Conservation (phyloP, 2,113 vertebrate species). For the Catharus bicknelli region DNA sequence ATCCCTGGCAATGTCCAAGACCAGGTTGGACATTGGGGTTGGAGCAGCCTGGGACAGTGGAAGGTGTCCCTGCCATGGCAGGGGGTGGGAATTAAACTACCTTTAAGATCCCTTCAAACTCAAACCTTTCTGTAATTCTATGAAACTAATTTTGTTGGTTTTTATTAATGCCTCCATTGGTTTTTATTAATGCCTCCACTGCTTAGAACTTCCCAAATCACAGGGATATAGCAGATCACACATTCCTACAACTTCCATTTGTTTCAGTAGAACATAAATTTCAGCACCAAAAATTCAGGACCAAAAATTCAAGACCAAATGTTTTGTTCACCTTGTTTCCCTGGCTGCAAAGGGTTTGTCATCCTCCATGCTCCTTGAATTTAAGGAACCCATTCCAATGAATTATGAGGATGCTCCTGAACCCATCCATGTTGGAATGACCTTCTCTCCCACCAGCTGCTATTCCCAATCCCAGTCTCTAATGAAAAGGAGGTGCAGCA, state of each 20-base stretch:
- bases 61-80: neutral
- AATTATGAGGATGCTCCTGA: neutral
- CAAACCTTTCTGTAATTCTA: too few relatives aligned
- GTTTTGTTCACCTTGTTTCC: neutral
- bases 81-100: fast-evolving
- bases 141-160: neutral
- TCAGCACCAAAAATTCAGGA: neutral
- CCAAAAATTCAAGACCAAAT: neutral
- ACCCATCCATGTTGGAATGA: neutral
- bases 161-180: neutral
- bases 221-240: neutral
- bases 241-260: neutral
- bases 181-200: neutral
- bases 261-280: neutral
- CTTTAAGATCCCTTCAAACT: neutral
- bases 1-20: neutral
- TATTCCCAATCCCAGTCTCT: neutral
- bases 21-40: fast-evolving
- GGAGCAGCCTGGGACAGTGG: fast-evolving
- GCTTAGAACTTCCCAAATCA: neutral
- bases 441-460: neutral
- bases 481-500: neutral
- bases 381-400: neutral
- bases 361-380: neutral
- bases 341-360: neutral